Base-by-base conservation (phyloP, 2,888 invertebrate genomes). In the Steinernema hermaphroditum region DNA sequence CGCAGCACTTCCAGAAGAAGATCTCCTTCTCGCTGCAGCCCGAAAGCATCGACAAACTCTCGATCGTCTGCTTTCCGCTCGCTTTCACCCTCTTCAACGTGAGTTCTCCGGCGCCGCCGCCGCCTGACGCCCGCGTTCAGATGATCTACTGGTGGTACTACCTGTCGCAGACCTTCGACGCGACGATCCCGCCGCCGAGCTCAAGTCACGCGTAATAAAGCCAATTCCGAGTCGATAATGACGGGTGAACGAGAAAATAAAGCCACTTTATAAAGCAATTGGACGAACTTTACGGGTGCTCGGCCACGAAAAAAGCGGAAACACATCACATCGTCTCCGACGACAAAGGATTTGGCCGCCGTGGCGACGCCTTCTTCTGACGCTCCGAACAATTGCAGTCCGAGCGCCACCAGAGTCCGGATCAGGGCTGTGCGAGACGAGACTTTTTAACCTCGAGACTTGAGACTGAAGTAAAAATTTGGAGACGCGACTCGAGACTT, bases 1-100 rank as follows among this genome's bases (percentile, higher is more conserved):
- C 29, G 1, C 62, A 62, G 62, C 27, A 27, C 27, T 62, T 62
- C 32, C 19, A 29, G 16, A 62, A 62, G 62, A 62, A 32, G 32
- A 2, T 62, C 32, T 29, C 29, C 37, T 44, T 68, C 16, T 43
- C 57, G 22, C 72, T 85, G 32, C 81, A 81, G 75, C 85, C 85
- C 14, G 85, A 85, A 73, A 80, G 80, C 27, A 96, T 97, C 86
- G 97, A 97, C 89, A 96, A 96, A 85, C 96, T 96, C 88, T 96
- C 96, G 43, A 91, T 97, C 82, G 92, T 97, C 85, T 91, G 96
- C 78, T 97, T 97, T 88, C 97, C 97, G 0, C 92, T 96, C 77
- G 92, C 95, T 82, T 97, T 97, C 88, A 91, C 96, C 86, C 89
- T 95, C 80, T 97, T 97, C 89, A 97, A 97, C 88, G 92, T 93